Base-by-base conservation (phyloP, 2,113 vertebrate species). In the Choloepus hoffmanni region DNA sequence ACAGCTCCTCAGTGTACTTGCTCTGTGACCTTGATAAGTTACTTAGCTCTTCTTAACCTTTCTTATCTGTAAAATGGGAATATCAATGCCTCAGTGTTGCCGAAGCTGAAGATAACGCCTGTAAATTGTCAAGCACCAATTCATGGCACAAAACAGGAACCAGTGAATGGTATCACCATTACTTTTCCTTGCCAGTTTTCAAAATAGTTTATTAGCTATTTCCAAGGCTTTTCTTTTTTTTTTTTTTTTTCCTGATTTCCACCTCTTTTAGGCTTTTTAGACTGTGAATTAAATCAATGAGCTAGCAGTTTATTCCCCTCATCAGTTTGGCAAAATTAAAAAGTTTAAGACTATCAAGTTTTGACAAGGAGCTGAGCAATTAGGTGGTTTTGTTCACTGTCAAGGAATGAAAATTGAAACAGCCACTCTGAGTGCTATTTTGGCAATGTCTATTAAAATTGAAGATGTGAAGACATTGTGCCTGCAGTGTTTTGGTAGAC, bases 311-410 rank as follows among this genome's bases (percentile, higher is more conserved):
- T 68, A 23, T 45, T 24, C 26, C 24, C n/a, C 43, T 65, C 85
- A 62, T 84, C 14, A 9, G 7, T 89, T 93, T 94, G 96, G 74
- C 55, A 88, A 96, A 73, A 53, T n/a, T 65, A 48, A 89, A 60
- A 89, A 70, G 40, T 72, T 93, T 68, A 50, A 78, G 82, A 79
- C 50, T 24, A 33, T 90, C 21, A 74, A 4, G 26, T 95, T 93
- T 92, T 90, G 93, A 76, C 74, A 81, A 92, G 70, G 68, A 81
- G 82, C 8, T 7, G 58, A 95, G 73, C 85, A 78, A n/a, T 90
- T 89, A 83, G 88, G 43, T 87, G 68, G 72, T 43, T 95, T 78
- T 93, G 62, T 77, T 91, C 73, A 21, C 16, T 84, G 90, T 70
- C 13, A 78, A 72, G 70, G 63, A 15, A 28, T 50, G 55, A 92